Conservation (phyloP, 2,797 vertebrate species). For the Mormyrops attenuatus region DNA sequence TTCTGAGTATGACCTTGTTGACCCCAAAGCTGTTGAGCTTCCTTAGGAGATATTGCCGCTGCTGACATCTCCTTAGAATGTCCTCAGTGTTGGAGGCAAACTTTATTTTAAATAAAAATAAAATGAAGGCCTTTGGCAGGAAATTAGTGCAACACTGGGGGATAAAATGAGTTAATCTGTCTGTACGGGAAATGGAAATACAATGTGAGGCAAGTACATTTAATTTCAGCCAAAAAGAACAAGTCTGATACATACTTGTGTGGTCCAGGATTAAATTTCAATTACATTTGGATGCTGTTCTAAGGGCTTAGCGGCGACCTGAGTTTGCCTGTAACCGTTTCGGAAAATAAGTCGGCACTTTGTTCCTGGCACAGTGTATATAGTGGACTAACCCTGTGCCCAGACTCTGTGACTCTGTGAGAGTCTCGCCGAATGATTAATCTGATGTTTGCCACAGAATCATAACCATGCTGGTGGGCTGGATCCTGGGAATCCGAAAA, state of each 20-base stretch:
- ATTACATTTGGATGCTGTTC: slow-evolving; percentile 61
- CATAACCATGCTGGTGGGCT: neutral
- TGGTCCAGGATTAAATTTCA: slow-evolving; percentile 62
- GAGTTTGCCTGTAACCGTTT: slow-evolving; percentile 34
- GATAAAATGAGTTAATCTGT: slow-evolving; percentile 26
- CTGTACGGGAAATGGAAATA: slow-evolving; percentile 32
- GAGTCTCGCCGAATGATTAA: neutral
- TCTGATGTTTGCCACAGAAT: neutral
- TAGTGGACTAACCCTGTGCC: neutral
- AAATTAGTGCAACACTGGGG: neutral
- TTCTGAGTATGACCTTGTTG: no score
- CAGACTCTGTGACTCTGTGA: neutral
- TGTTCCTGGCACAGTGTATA: slow-evolving; percentile 20
- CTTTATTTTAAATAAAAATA: no score
- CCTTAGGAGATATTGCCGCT: no score
- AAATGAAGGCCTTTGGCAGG: neutral
- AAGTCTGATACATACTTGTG: slow-evolving; percentile 51
- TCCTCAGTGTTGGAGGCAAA: no score
- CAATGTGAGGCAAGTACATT: slow-evolving; percentile 33
- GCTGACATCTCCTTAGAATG: no score
- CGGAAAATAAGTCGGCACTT: slow-evolving; percentile 38
- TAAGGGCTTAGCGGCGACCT: slow-evolving; percentile 50
- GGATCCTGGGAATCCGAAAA: neutral
- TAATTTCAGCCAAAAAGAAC: slow-evolving; percentile 49
- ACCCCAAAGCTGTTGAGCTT: no score